Evolutionary conservation across 2,113 vertebrate genomes (phyloP), one percentile per base, ranked within the genome.

Genomic region (Brachypteracias leptosomus): DNA sequence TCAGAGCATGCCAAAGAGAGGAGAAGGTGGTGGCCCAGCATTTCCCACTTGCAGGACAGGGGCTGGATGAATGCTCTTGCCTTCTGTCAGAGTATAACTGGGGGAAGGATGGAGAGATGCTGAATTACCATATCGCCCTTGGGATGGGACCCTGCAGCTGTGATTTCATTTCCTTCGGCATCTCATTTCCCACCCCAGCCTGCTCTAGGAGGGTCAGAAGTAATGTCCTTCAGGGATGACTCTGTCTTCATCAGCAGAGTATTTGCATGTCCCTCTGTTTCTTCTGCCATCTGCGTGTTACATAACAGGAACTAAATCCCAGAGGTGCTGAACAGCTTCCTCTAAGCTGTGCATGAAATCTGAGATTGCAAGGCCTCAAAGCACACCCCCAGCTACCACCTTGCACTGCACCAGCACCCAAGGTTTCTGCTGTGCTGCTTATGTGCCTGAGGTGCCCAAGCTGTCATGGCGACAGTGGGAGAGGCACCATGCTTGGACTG

Each of bases 391-490:
- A 65, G 21, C 36, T 52, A 58, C 36, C 24, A 31, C 44, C 57
- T 7, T 13, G 28, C 20, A 7, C 14, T 0, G 1, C 19, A 38
- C 19, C 14, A 7, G 16, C 18, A 19, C 33, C 36, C 6, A 8
- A n/a, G 33, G 49, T 26, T 29, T 71, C 38, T 71, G 33, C 63
- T 71, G 63, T 3, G 33, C 16, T 46, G 47, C 35, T 65, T 2
- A 1, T 0, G 1, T 16, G 36, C 20, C 51, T 0, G 1, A 71
- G 57, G 49, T 52, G 36, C 36, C 38, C 11, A 12, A 31, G 33
- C 13, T 61, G 46, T 38, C 5, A 6, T 6, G 6, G 4, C 18
- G 36, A 36, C 16, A 3, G 28, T 10, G 24, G 42, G 5, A 24
- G 28, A 49, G 38, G 49, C 33, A 15, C 55, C 19, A 12, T 5